Conservation (phyloP, 30 jellyfish, hydroid and myxozoan genomes). For the Haliclystus octoradiatus region DNA sequence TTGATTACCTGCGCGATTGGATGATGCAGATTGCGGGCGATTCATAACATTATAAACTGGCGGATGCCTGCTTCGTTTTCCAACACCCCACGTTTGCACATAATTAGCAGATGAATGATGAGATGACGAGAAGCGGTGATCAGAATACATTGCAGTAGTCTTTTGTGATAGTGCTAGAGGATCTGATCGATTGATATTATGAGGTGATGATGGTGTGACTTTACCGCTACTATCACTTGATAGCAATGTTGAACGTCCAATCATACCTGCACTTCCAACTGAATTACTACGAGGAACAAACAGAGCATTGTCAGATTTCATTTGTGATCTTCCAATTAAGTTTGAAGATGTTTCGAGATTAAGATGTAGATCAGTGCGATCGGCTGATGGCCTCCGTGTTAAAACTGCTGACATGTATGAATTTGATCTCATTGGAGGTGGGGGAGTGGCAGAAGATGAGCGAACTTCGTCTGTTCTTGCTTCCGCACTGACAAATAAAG, state of each 20-base stretch:
- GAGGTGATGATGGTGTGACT: constrained; percentile 38
- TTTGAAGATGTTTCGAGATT: neutral
- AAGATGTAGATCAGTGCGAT: neutral
- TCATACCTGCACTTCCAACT: neutral
- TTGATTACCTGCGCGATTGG: neutral
- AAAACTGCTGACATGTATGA: constrained; percentile 63
- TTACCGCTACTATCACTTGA: neutral
- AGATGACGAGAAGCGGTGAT: neutral
- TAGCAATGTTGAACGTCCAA: neutral
- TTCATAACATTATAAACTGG: neutral
- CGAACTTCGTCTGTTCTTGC: constrained; percentile 6
- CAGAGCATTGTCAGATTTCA: neutral
- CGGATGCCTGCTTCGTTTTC: neutral
- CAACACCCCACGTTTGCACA: constrained; percentile 1
- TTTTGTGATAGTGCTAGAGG: constrained; percentile 33
- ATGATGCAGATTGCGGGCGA: neutral
- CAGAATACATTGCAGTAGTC: neutral
- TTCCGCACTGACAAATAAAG: constrained; percentile 14
- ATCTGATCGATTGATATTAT: constrained; percentile 25
- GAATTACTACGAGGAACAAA: neutral
- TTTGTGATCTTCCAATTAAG: neutral
- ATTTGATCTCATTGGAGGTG: constrained; percentile 56
- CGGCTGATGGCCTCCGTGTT: constrained; percentile 21
- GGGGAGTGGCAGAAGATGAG: constrained; percentile 43
- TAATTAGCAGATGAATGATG: neutral